Evolutionary conservation across 2,113 vertebrate genomes (phyloP), one percentile per base, ranked within the genome.

Genomic region (Thamnaconus septentrionalis): DNA sequence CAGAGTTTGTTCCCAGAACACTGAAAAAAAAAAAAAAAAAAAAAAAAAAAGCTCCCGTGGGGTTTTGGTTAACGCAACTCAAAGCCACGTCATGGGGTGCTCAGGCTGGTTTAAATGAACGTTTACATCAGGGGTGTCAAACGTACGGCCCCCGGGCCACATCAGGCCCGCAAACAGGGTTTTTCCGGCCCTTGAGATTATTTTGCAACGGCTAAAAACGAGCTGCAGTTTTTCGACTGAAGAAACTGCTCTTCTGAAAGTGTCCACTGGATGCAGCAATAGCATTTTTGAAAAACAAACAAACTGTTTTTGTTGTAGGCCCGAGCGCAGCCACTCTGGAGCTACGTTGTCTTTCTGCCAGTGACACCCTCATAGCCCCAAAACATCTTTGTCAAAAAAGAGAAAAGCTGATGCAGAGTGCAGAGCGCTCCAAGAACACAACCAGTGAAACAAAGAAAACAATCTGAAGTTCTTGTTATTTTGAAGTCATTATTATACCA

Each of bases 31-130:
- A 73, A 78, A 81, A 73, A 31, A 31, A 31, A 31, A 31, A 80
- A 73, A 78, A 81, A 84, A 76, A 71, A 70, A 73, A 84, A 76
- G 58, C 61, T 82, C 82, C 71, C 68, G 46, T 66, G 72, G 87
- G 84, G 76, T 75, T 64, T 79, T 73, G 77, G 78, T 79, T 60
- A 79, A 60, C 80, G 75, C 72, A 78, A 75, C 62, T 64, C 67
- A 11, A 52, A 69, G 73, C 71, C 80, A 47, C 78, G 79, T 75
- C 77, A 80, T 69, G 61, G 72, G 81, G 76, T 59, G 73, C 84
- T 83, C 71, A 68, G 72, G 62, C 49, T 76, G 73, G 73, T 69
- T 70, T 78, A 76, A 85, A 81, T 80, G 72, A 69, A 65, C 45
- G 54, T 76, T 73, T 82, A 52, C 61, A 63, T 66, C 49, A 58